A percentile compares a stretch with the other conserved stretches of the same genome.
Evolutionary conservation across 2,888 invertebrate species (phyloP).

Genomic region (Leptopilina syphax): DNA sequence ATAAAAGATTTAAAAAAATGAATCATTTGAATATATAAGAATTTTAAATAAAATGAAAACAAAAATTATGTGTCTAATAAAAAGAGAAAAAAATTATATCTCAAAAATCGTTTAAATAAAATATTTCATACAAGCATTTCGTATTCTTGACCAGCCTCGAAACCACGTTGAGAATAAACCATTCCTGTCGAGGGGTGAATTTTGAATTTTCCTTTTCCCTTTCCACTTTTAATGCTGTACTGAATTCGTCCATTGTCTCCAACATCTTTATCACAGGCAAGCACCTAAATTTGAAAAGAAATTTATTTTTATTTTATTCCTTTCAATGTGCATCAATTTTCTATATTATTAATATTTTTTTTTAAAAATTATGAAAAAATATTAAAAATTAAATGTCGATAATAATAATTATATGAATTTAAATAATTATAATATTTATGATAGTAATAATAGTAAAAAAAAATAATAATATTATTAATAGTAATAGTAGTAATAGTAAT

Average conservation of each 20-base stretch:
- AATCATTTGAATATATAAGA: too few species aligned
- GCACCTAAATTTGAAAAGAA: conserved; percentile 79
- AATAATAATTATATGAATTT: too few species aligned
- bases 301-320: background rate
- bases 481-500: too few species aligned
- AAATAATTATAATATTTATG: too few species aligned
- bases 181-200: conserved; percentile 90
- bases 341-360: background rate
- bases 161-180: conserved; percentile 86
- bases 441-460: too few species aligned
- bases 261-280: conserved; percentile 89
- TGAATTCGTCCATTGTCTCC: conserved; percentile 90
- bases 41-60: background rate
- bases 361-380: too few species aligned
- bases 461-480: too few species aligned
- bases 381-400: too few species aligned
- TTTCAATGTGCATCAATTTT: background rate
- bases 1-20: too few species aligned
- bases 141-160: conserved; percentile 84
- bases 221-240: conserved; percentile 88
- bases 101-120: conserved; percentile 15
- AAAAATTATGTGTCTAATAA: background rate
- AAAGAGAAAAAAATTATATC: background rate
- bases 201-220: conserved; percentile 88
- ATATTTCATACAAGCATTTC: conserved; percentile 81